Base-by-base conservation (phyloP, 37 sponge, comb jelly and placozoan genomes). In the Cliona cf. orientalis region DNA sequence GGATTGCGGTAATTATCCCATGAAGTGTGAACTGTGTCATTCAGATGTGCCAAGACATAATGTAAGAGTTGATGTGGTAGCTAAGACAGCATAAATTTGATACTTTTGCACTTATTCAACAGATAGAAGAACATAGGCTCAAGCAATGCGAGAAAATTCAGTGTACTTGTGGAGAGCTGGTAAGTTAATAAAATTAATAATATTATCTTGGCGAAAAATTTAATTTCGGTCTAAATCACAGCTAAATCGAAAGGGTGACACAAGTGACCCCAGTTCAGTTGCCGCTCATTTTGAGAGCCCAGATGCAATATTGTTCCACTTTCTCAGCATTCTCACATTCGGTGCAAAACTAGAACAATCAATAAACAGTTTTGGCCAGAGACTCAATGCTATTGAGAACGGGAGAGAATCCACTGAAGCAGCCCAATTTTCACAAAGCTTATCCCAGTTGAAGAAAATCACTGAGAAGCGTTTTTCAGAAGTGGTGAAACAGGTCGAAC, bases 101-200 rank as follows among this genome's bases (percentile, higher is more conserved):
- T 28, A 61, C 26, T 61, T 28, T 23, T 61, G 19, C n/a, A n/a
- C n/a, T n/a, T n/a, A n/a, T n/a, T 59, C 53, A 32, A 28, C 53
- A 75, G 77, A 49, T 83, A 66, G 46, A 74, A 3, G 56, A 45
- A 5, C 83, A 83, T 39, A 0, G 35, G 3, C 12, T 12, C 3
- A 42, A 35, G 0, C 46, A 66, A 17, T 83, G 83, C 38, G 66
- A 65, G 0, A 36, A 61, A 23, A 38, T 74, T 9, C 3, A 42
- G 5, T 83, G 83, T 28, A 9, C 32, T 2, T 83, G 83, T 74
- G 75, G 75, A 26, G 55, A 83, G n/a, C 23, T 69, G 34, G 80
- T 80, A 34, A 69, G 80, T 70, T 5, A 17, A 36, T 49, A 21
- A 37, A 68, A 5, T 4, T 6, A 11, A 36, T 68, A 37, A n/a